These are phyloP conservation scores for Alsophila aescularia DNA, from an alignment of 2,888 invertebrate species.

Conservation along the genomic window DNA sequence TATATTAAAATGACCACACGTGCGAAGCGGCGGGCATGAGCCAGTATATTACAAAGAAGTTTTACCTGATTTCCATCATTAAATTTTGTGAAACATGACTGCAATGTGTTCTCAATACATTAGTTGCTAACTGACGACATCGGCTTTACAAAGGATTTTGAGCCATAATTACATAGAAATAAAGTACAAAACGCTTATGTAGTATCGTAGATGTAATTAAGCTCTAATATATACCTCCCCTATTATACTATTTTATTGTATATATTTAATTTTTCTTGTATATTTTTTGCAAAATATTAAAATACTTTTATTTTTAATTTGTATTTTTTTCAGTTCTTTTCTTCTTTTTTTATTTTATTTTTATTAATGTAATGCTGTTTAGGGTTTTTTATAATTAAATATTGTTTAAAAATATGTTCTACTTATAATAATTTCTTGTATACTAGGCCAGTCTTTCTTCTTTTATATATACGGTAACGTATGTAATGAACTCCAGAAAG, in stretches of 20 bases:
- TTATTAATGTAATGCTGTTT: neutral
- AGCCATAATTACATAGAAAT: slow-evolving; percentile 45
- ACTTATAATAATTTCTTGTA: neutral
- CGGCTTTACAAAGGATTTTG: slow-evolving; percentile 58
- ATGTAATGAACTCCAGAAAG: too few relatives aligned
- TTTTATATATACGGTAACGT: too few relatives aligned
- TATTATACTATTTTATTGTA: neutral
- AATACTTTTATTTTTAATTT: neutral
- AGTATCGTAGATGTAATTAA: slow-evolving; percentile 5
- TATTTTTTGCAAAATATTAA: neutral
- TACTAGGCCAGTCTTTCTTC: neutral
- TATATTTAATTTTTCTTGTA: too few relatives aligned
- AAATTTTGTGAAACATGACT: neutral
- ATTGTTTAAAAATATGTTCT: too few relatives aligned
- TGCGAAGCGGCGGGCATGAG: too few relatives aligned
- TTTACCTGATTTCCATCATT: slow-evolving; percentile 15
- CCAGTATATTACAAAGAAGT: too few relatives aligned
- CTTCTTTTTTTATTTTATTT: too few relatives aligned
- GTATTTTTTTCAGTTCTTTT: neutral
- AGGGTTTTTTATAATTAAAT: too few relatives aligned
- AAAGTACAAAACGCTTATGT: slow-evolving; percentile 47
- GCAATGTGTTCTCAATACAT: neutral
- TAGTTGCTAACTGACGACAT: slow-evolving; percentile 46
- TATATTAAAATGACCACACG: too few relatives aligned
- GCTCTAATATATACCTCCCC: neutral